Evolutionary conservation across 1,140 invertebrate genomes (phyloP).

Genomic region (Heliconius congener): DNA sequence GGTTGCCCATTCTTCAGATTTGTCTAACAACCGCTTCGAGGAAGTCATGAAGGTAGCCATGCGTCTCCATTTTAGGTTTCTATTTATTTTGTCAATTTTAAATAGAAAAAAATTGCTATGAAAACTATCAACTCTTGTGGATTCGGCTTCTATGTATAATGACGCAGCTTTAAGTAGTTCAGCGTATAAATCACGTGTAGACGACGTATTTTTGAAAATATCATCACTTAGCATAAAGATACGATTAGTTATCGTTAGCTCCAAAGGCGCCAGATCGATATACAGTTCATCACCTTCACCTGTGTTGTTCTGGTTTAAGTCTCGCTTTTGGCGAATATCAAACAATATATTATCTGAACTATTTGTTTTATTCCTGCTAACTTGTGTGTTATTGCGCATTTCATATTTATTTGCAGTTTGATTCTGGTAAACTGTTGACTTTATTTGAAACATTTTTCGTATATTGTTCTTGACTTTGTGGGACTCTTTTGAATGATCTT

Average conservation of each 20-base stretch:
- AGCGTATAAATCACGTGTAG: conserved; percentile 36
- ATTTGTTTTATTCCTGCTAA: not conserved
- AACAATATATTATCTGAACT: not conserved
- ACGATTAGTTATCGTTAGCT: not conserved
- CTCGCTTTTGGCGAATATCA: not conserved
- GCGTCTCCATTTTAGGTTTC: conserved; percentile 34
- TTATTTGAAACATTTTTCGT: not conserved
- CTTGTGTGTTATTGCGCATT: not conserved
- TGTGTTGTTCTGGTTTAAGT: not conserved
- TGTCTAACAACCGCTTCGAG: conserved; percentile 38
- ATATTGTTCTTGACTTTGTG: not conserved
- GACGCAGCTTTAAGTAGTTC: conserved; percentile 43
- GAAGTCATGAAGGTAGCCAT: conserved; percentile 42
- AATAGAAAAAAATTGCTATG: conserved; percentile 22
- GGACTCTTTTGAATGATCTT: not conserved
- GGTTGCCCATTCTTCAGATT: conserved; percentile 43
- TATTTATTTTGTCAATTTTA: conserved; percentile 15
- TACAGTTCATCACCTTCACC: not conserved
- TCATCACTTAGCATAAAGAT: conserved; percentile 34
- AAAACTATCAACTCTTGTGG: conserved; percentile 17
- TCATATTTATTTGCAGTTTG: not conserved
- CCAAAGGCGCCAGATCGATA: not conserved
- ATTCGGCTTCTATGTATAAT: conserved; percentile 36
- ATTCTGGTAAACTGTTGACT: not conserved
- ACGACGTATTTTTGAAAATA: not conserved